Conservation (phyloP, 2,888 invertebrate species). For the Metacarcinus magister region DNA sequence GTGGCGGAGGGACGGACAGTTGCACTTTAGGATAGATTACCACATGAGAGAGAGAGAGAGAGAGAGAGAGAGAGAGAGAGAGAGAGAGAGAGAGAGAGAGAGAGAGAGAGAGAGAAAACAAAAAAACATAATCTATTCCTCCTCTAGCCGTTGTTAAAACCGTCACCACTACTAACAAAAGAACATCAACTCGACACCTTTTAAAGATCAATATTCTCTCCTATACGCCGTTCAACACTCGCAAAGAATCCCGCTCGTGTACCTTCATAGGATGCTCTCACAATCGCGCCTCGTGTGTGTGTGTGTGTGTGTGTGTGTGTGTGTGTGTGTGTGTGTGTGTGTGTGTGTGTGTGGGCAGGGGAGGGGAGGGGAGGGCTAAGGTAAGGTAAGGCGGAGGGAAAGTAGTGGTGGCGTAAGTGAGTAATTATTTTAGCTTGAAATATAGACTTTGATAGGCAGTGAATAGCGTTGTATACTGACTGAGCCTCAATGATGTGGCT, state of each 20-base stretch:
- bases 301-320: too few species aligned
- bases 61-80: slow-evolving; percentile 51
- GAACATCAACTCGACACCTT: not conserved
- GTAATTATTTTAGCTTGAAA: not conserved
- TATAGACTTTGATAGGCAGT: too few species aligned
- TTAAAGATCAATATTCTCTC: not conserved
- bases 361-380: not conserved
- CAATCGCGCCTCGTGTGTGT: too few species aligned
- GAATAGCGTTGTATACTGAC: not conserved
- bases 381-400: not conserved
- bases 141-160: not conserved
- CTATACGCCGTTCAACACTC: not conserved
- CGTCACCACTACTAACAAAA: not conserved
- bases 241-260: not conserved
- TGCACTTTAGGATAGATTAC: not conserved
- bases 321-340: too few species aligned
- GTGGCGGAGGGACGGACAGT: not conserved
- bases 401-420: not conserved
- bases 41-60: slow-evolving; percentile 21
- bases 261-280: too few species aligned
- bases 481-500: not conserved
- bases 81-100: slow-evolving; percentile 43
- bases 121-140: not conserved
- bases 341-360: not conserved
- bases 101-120: not conserved